A percentile compares a stretch with the other conserved stretches of the same genome.
Conservation (phyloP, 2,888 invertebrate species). For the Drosophila ustulata region DNA sequence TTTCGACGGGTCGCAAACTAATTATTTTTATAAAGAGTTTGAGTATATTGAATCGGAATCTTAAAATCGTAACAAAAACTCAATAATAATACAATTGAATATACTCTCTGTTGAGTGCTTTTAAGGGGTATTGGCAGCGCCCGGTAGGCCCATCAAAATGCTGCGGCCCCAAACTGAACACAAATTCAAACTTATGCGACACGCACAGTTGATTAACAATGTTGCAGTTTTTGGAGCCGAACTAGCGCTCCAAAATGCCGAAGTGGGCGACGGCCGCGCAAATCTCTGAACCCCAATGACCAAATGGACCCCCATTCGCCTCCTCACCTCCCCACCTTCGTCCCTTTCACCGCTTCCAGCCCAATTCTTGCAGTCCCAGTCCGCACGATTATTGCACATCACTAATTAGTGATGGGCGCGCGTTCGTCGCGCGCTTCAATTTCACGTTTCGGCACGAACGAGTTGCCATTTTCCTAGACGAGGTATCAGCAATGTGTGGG, state of each 20-base stretch:
- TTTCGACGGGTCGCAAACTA: too few species aligned
- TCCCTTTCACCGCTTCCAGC: neutral
- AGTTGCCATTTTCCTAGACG: conserved; percentile 9
- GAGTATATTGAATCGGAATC: neutral
- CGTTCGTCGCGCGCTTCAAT: conserved; percentile 58
- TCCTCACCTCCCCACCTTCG: too few species aligned
- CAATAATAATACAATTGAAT: too few species aligned
- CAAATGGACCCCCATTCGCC: neutral
- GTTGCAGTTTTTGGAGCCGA: conserved; percentile 66
- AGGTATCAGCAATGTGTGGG: neutral
- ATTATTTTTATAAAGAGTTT: too few species aligned
- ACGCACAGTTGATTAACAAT: conserved; percentile 77
- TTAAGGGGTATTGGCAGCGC: conserved; percentile 1
- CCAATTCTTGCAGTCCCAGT: conserved; percentile 19
- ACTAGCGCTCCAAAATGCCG: conserved; percentile 26
- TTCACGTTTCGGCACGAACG: conserved; percentile 56
- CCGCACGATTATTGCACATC: conserved; percentile 77
- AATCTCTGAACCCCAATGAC: conserved; percentile 35
- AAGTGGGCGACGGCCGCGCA: conserved; percentile 13
- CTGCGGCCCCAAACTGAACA: conserved; percentile 14
- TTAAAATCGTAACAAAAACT: too few species aligned
- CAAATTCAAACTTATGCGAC: conserved; percentile 67
- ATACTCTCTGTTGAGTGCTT: neutral
- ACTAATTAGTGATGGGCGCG: conserved; percentile 72
- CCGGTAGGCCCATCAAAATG: too few species aligned